Base-by-base conservation (phyloP, 2,797 vertebrate species). In the Scyliorhinus canicula region DNA sequence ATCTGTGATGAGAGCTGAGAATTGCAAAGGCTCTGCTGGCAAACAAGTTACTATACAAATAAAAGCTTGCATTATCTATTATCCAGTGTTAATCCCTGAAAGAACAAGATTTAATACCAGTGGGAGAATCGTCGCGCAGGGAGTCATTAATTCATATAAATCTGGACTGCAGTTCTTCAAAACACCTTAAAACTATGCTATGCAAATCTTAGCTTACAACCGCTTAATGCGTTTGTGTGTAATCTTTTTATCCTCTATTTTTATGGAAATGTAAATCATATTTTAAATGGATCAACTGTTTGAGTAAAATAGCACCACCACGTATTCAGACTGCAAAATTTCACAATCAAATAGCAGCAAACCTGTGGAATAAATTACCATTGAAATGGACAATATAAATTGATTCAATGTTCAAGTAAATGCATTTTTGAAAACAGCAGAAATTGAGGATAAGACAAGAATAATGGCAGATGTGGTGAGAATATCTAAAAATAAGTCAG, bases 201-300 rank as follows among this genome's bases (percentile, higher is more conserved):
- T 82, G 47, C n/a, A 91, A 44, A n/a, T 91, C n/a, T 40, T 40
- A 91, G n/a, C 7, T 4, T 65, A 26, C 52, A 44, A 60, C 40
- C 1, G 35, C 47, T 88, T 52, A 88, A 60, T 26, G 55, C n/a
- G 24, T 44, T 82, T 82, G 77, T 19, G n/a, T 26, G 44, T 65
- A 26, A 91, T 91, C 57, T 44, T 91, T 65, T 65, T 88, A 57
- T 88, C 50, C 50, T 57, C 60, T 63, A 24, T 28, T 91, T 50
- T 91, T 21, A 65, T 91, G 88, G 57, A 91, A 24, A n/a, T 28
- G 88, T 65, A 91, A 91, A 91, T 91, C 88, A 65, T 91, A 63
- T 44, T 55, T 91, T 65, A 65, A 91, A 65, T 40, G n/a, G 88
- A 91, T 91, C 57, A 91, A 91, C 88, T 91, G 63, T 7, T 52